Evolutionary conservation across 2,888 invertebrate species (phyloP).

Genomic region (Nymphalis urticae): DNA sequence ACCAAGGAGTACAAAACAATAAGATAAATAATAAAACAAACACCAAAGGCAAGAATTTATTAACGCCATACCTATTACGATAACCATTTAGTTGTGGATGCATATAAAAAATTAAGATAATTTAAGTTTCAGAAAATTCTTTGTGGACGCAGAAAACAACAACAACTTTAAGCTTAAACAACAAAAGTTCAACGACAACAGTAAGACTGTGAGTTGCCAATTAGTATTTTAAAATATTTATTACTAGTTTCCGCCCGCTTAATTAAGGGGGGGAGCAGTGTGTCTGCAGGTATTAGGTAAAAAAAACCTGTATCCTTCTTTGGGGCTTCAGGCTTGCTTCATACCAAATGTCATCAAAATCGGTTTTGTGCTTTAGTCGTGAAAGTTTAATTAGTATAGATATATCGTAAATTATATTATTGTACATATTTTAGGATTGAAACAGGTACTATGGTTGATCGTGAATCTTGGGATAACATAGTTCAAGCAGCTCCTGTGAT

Average conservation of each 20-base stretch:
- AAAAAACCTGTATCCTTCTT: too few relatives aligned
- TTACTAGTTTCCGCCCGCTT: too few relatives aligned
- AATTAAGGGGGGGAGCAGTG: too few relatives aligned
- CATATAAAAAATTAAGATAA: too few relatives aligned
- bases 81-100: neutral
- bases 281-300: too few relatives aligned
- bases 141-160: neutral
- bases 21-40: too few relatives aligned
- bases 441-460: conserved; percentile 58
- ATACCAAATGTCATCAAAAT: too few relatives aligned
- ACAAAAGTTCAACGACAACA: neutral
- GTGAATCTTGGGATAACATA: conserved; percentile 72
- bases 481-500: conserved; percentile 67
- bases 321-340: too few relatives aligned
- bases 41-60: too few relatives aligned
- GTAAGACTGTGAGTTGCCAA: neutral
- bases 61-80: neutral
- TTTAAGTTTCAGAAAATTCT: too few relatives aligned
- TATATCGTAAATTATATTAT: neutral
- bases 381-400: neutral
- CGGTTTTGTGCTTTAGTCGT: too few relatives aligned
- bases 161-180: neutral
- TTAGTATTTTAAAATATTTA: neutral
- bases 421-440: conserved; percentile 20
- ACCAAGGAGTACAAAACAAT: too few relatives aligned